Conservation (phyloP, 1,140 invertebrate genomes). For the Heliconius hermathena region DNA sequence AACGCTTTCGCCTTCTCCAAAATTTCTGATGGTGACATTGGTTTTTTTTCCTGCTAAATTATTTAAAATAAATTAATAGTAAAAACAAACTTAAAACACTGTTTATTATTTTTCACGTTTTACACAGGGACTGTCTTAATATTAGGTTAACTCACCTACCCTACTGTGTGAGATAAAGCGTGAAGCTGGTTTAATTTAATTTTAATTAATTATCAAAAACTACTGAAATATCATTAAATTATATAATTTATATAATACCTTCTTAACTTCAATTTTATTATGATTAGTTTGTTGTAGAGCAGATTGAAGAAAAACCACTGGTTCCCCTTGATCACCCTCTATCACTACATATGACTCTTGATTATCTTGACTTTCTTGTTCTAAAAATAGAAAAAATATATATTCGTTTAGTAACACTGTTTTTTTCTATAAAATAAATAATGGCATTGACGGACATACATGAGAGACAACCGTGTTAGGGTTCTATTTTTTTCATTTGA, state of each 20-base stretch:
- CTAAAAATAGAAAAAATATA: slow-evolving; percentile 32
- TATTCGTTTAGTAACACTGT: neutral
- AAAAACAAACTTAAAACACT: too few relatives aligned
- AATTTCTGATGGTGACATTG: slow-evolving; percentile 50
- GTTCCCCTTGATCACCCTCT: slow-evolving; percentile 40
- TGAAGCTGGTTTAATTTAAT: too few relatives aligned
- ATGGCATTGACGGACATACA: neutral
- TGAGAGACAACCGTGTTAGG: too few relatives aligned
- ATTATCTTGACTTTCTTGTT: slow-evolving; percentile 41
- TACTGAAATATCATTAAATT: neutral
- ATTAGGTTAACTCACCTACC: too few relatives aligned
- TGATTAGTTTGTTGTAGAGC: slow-evolving; percentile 28
- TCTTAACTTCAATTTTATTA: slow-evolving; percentile 20
- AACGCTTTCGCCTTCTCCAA: slow-evolving; percentile 63
- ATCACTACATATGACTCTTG: slow-evolving; percentile 58
- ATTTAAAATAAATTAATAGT: neutral
- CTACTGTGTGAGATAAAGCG: too few relatives aligned
- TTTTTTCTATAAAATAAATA: neutral
- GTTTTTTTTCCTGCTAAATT: slow-evolving; percentile 22
- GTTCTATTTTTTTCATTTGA: too few relatives aligned
- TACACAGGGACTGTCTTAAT: neutral
- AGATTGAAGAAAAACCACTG: slow-evolving; percentile 54
- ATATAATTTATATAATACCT: neutral
- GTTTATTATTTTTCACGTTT: neutral
- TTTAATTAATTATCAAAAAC: too few relatives aligned